phyloP scores from a whole-genome alignment of 1,140 invertebrate species.

The Aphidius ervi region DNA sequence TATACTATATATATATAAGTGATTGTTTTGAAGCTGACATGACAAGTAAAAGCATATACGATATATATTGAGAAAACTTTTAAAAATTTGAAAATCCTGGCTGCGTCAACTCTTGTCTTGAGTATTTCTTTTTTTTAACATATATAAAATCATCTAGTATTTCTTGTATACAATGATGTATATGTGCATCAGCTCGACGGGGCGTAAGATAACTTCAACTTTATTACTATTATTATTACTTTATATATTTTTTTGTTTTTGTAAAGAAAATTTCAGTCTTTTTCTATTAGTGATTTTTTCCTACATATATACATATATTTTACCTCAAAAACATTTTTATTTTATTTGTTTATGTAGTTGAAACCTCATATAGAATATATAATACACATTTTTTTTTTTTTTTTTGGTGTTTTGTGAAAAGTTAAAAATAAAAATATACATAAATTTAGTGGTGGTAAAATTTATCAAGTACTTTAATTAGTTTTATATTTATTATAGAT shows the following conservation, averaged over 20 bases:
- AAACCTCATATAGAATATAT: no score
- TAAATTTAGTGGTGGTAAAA: no score
- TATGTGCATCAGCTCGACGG: not conserved
- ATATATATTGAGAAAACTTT: conserved; percentile 17
- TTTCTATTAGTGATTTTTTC: no score
- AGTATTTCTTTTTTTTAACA: not conserved
- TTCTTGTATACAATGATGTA: not conserved
- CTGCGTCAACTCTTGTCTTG: conserved; percentile 9
- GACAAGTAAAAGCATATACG: not conserved
- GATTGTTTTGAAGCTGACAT: conserved; percentile 7
- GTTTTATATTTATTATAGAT: no score
- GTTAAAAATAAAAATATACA: no score
- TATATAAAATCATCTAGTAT: not conserved
- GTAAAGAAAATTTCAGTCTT: no score
- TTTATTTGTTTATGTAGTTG: no score
- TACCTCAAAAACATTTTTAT: no score
- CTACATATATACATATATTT: no score
- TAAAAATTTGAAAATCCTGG: conserved; percentile 13
- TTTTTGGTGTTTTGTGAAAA: no score
- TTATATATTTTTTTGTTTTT: conserved; percentile 2
- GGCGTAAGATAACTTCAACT: conserved; percentile 1
- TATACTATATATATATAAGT: not conserved
- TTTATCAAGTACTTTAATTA: no score
- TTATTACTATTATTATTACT: not conserved
- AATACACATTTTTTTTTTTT: no score